These are phyloP conservation scores for Thelaira solivaga DNA, from an alignment of 2,888 invertebrate species.

Conservation along the genomic window DNA sequence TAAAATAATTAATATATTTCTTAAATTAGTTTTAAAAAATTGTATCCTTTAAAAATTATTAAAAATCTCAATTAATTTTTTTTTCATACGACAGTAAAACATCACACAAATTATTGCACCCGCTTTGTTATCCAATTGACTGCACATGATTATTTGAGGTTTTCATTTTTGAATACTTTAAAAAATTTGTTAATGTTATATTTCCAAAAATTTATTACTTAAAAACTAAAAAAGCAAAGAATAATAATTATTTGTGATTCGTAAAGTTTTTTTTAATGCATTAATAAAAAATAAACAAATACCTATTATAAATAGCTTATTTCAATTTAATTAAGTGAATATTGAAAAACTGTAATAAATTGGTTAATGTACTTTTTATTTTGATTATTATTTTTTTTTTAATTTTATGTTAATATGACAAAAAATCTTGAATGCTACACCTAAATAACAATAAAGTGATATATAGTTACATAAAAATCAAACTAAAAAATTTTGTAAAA, in stretches of 20 bases:
- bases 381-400: background rate
- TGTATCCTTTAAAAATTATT: too few species aligned
- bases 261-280: too few species aligned
- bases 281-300: constrained; percentile 13
- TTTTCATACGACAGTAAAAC: too few species aligned
- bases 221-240: constrained; percentile 17
- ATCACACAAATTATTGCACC: background rate
- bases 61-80: too few species aligned
- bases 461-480: background rate
- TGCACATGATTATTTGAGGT: constrained; percentile 3
- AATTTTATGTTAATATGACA: constrained; percentile 1
- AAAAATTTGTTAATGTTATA: constrained; percentile 2
- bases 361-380: background rate
- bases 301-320: background rate
- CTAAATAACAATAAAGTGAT: constrained; percentile 50
- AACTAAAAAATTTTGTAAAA: background rate
- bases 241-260: constrained; percentile 39
- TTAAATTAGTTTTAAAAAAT: too few species aligned
- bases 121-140: background rate
- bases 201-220: constrained; percentile 31
- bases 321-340: background rate
- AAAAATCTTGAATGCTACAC: constrained; percentile 32
- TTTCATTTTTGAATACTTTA: background rate
- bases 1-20: too few species aligned
- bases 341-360: background rate